These are phyloP conservation scores for Campaea margaritaria DNA, from an alignment of 2,888 invertebrate species.

Conservation along the genomic window DNA sequence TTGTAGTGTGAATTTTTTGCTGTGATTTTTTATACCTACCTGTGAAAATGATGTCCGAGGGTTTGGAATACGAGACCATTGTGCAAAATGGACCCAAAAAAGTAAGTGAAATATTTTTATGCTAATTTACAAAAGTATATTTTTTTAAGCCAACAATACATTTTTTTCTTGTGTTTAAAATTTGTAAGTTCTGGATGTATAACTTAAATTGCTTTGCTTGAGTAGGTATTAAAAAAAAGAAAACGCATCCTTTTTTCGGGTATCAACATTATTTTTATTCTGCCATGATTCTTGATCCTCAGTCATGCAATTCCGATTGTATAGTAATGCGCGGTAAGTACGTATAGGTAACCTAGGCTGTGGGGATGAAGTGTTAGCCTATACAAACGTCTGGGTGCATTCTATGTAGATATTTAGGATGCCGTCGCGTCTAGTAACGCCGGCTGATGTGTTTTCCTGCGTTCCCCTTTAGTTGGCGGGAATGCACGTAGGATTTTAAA, in stretches of 20 bases:
- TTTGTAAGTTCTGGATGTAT: too few relatives aligned
- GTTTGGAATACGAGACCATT: slow-evolving; percentile 87
- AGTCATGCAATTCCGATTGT: slow-evolving; percentile 11
- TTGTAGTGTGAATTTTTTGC: slow-evolving; percentile 58
- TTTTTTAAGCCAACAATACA: neutral
- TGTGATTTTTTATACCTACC: slow-evolving; percentile 61
- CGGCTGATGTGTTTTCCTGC: slow-evolving; percentile 68
- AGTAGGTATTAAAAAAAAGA: too few relatives aligned
- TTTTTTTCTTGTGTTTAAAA: neutral
- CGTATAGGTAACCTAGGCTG: slow-evolving; percentile 47
- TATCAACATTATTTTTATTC: too few relatives aligned
- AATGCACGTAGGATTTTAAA: slow-evolving; percentile 49
- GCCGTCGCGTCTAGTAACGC: slow-evolving; percentile 59
- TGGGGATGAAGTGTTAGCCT: slow-evolving; percentile 62
- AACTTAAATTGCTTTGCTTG: neutral
- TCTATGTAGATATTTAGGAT: slow-evolving; percentile 57
- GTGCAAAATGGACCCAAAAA: slow-evolving; percentile 87
- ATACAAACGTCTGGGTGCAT: slow-evolving; percentile 77
- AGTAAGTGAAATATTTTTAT: slow-evolving; percentile 75
- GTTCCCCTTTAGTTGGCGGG: slow-evolving; percentile 59
- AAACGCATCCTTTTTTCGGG: too few relatives aligned
- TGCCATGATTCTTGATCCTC: slow-evolving; percentile 1
- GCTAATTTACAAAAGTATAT: neutral
- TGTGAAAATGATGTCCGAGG: slow-evolving; percentile 84
- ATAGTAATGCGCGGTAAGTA: neutral